Evolutionary conservation across 2,888 invertebrate species (phyloP).

Genomic region (Tiliacea aurago): DNA sequence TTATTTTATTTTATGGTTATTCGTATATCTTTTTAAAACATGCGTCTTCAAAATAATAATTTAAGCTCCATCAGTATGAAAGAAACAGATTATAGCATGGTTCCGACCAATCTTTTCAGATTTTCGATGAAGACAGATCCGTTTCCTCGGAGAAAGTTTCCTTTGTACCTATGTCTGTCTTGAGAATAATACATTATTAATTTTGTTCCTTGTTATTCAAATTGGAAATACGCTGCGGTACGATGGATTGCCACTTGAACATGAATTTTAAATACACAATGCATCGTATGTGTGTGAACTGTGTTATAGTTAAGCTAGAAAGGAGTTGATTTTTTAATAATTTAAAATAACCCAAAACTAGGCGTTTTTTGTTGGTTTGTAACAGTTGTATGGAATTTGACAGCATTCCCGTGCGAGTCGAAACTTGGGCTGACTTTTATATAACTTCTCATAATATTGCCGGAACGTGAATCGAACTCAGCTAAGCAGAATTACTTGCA

Average conservation of each 20-base stretch:
- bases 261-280: not conserved
- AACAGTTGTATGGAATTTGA: not conserved
- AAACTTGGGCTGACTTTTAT: not conserved
- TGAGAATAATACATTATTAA: constrained; percentile 6
- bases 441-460: not conserved
- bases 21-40: not conserved
- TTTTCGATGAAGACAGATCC: constrained; percentile 17
- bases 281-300: not conserved
- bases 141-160: not conserved
- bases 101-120: not conserved
- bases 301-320: not conserved
- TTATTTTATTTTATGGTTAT: not conserved
- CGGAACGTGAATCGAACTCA: too few relatives aligned
- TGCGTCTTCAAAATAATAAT: not conserved
- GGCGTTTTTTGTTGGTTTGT: not conserved
- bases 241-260: not conserved
- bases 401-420: too few relatives aligned
- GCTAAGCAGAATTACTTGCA: too few relatives aligned
- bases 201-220: constrained; percentile 16
- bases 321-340: not conserved
- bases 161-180: not conserved
- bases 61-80: not conserved
- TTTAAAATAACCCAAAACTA: not conserved
- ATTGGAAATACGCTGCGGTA: not conserved
- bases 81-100: not conserved